Conservation (phyloP, 1,140 invertebrate species). For the Popillia japonica region DNA sequence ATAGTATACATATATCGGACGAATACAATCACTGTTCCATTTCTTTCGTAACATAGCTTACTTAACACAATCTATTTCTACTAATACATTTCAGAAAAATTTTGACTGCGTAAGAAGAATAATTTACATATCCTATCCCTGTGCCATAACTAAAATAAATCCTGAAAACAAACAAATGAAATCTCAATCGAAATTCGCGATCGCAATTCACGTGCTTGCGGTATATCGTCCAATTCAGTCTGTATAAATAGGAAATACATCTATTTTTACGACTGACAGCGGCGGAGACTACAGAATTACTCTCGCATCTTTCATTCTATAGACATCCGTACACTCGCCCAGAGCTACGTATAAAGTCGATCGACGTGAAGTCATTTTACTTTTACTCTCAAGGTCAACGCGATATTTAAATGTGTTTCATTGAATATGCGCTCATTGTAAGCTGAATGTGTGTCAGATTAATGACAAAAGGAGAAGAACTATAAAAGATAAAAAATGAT, state of each 20-base stretch:
- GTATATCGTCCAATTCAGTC: neutral
- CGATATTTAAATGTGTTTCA: neutral
- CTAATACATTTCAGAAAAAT: too few relatives aligned
- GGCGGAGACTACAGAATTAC: neutral
- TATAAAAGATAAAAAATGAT: neutral
- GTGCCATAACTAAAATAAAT: too few relatives aligned
- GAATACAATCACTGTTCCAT: too few relatives aligned
- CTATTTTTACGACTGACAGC: neutral
- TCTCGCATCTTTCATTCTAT: neutral
- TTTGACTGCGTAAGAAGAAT: too few relatives aligned
- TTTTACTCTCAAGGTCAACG: constrained; percentile 5
- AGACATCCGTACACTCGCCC: neutral
- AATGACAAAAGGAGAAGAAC: neutral
- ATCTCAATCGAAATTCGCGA: neutral
- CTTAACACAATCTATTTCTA: too few relatives aligned
- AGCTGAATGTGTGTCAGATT: neutral
- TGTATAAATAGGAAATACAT: neutral
- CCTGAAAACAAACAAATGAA: too few relatives aligned
- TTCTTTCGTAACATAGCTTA: too few relatives aligned
- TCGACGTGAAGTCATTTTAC: constrained; percentile 3
- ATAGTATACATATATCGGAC: too few relatives aligned
- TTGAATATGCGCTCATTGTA: constrained; percentile 1
- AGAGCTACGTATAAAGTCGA: neutral
- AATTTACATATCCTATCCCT: too few relatives aligned
- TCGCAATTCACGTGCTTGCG: neutral